Evolutionary conservation across 2,797 vertebrate species (phyloP).

Genomic region (Chloroceryle amazona): DNA sequence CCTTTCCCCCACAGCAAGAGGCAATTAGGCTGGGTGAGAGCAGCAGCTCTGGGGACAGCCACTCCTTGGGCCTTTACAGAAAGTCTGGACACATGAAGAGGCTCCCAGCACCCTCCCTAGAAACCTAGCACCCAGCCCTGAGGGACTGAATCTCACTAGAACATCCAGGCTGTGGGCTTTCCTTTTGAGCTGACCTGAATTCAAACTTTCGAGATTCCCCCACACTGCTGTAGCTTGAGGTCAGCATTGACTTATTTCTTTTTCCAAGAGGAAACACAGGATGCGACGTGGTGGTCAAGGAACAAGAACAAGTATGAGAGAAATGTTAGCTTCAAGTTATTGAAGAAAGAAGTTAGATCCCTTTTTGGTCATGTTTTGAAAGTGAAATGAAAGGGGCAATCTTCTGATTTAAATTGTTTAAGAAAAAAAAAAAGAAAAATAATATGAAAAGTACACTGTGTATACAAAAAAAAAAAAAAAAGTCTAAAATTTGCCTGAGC

Average conservation of each 20-base stretch:
- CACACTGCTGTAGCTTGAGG: background rate
- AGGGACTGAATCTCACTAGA: fast-evolving
- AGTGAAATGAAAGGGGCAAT: background rate
- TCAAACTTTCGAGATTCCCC: background rate
- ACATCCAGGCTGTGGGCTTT: background rate
- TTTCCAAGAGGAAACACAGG: background rate
- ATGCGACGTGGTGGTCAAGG: background rate
- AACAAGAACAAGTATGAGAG: background rate
- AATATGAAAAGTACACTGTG: background rate
- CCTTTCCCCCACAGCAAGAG: background rate
- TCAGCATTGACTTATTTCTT: background rate
- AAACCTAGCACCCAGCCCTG: background rate
- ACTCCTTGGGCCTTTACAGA: background rate
- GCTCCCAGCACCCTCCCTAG: background rate
- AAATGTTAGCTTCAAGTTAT: slow-evolving; percentile 29
- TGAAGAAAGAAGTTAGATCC: slow-evolving; percentile 45
- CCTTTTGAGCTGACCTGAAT: background rate
- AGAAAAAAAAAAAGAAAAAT: slow-evolving; percentile 54
- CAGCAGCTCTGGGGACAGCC: fast-evolving
- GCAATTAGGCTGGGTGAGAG: background rate
- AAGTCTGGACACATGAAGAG: background rate
- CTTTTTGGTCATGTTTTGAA: slow-evolving; percentile 68
- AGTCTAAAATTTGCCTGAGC: slow-evolving; percentile 59
- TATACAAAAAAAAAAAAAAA: slow-evolving; percentile 1
- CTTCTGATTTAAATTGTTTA: slow-evolving; percentile 67